phyloP scores from a whole-genome alignment of 1,140 invertebrate genomes.

The Saccostrea echinata region DNA sequence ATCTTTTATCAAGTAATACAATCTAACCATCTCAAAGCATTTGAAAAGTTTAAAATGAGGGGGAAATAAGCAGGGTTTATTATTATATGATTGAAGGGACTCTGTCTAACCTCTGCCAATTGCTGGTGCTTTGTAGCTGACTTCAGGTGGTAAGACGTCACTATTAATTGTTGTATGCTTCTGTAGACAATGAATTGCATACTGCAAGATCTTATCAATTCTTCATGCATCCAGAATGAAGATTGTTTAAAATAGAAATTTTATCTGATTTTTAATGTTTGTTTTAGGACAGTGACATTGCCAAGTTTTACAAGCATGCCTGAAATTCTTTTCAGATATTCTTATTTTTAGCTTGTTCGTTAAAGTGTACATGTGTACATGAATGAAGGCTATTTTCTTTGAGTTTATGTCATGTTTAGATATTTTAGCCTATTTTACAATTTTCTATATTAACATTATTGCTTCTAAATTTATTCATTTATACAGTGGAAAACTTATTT shows the following conservation, averaged over 20 bases:
- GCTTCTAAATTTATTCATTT: too few relatives aligned
- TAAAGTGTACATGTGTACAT: background rate
- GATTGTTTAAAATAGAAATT: background rate
- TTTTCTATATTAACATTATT: too few relatives aligned
- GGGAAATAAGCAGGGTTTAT: background rate
- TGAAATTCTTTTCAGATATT: background rate
- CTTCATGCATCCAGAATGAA: background rate
- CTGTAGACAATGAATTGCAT: background rate
- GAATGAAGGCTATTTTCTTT: background rate
- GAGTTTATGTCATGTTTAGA: background rate
- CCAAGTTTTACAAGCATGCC: background rate
- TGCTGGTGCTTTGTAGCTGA: slow-evolving; percentile 8
- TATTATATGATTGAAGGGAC: background rate
- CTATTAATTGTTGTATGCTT: background rate
- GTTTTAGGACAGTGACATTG: background rate
- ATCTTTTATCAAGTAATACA: too few relatives aligned
- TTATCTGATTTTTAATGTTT: background rate
- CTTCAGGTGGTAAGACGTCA: slow-evolving; percentile 4
- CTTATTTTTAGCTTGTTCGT: background rate
- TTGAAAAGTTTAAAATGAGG: too few relatives aligned
- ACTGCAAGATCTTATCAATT: background rate
- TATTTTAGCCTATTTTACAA: too few relatives aligned
- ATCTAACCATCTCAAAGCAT: too few relatives aligned
- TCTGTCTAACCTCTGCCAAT: slow-evolving; percentile 9
- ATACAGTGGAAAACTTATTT: too few relatives aligned